phyloP scores from a whole-genome alignment of 2,797 vertebrate genomes.

The Aldrovandia affinis region DNA sequence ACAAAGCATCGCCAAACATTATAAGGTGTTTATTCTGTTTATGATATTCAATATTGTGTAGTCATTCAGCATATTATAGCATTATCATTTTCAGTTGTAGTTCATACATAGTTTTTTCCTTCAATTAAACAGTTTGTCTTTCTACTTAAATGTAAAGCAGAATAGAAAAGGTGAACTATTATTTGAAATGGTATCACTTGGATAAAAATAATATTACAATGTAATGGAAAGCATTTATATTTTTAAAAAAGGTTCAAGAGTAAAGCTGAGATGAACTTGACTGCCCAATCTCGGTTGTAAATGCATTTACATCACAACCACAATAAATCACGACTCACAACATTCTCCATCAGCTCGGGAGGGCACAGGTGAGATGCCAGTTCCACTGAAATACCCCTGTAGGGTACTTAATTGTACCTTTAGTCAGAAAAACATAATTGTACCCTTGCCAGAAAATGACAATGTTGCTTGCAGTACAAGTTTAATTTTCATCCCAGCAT shows the following conservation, averaged over 20 bases:
- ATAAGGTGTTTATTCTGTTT: neutral
- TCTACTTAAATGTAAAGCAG: neutral
- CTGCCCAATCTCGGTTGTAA: no score
- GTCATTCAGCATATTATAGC: neutral
- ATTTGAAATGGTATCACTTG: neutral
- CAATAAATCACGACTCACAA: no score
- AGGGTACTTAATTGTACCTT: no score
- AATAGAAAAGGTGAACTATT: neutral
- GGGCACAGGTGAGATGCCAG: no score
- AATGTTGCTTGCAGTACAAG: no score
- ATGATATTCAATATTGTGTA: neutral
- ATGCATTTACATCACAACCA: no score
- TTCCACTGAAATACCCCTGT: no score
- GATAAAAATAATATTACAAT: neutral
- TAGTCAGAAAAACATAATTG: no score
- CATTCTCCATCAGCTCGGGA: no score
- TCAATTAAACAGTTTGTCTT: neutral
- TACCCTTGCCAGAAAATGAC: no score
- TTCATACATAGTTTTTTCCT: neutral
- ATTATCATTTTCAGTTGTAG: neutral
- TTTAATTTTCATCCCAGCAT: no score
- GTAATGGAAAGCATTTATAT: neutral
- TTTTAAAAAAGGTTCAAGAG: neutral
- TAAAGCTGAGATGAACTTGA: neutral
- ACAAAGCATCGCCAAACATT: neutral